Percentiles rank a stretch among this genome's conserved stretches.
Conservation (phyloP, 2,113 vertebrate species). For the Corvus moneduloides region DNA sequence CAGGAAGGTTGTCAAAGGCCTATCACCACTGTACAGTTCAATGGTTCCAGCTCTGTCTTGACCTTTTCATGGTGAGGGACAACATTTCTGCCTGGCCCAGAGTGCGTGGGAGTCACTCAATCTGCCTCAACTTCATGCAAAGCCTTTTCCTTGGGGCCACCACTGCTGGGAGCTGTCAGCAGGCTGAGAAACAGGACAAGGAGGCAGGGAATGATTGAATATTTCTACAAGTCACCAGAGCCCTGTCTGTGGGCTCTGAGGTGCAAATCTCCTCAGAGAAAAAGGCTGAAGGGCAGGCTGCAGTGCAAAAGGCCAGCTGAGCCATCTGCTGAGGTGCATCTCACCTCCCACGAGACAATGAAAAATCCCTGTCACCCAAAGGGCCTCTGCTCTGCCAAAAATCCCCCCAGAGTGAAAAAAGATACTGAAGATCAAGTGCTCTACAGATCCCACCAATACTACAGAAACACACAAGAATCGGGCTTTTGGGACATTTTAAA, state of each 20-base stretch:
- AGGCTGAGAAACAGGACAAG: neutral
- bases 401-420: neutral
- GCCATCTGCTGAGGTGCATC: neutral
- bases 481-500: neutral
- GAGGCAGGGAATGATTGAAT: neutral
- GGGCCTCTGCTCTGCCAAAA: neutral
- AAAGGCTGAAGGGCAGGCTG: neutral
- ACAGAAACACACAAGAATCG: neutral
- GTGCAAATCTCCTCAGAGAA: neutral
- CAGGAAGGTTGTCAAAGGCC: neutral
- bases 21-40: neutral
- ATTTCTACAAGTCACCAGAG: neutral
- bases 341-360: neutral
- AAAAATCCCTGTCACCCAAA: neutral
- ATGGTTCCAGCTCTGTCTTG: neutral
- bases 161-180: neutral
- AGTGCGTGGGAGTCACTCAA: neutral
- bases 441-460: neutral
- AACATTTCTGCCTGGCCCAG: neutral
- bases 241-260: neutral
- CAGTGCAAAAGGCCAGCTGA: neutral
- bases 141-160: neutral
- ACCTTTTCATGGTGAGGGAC: neutral
- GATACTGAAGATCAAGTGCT: neutral
- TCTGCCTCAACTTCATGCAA: neutral